Conservation (phyloP, 2,797 vertebrate genomes). For the Microchirus variegatus region DNA sequence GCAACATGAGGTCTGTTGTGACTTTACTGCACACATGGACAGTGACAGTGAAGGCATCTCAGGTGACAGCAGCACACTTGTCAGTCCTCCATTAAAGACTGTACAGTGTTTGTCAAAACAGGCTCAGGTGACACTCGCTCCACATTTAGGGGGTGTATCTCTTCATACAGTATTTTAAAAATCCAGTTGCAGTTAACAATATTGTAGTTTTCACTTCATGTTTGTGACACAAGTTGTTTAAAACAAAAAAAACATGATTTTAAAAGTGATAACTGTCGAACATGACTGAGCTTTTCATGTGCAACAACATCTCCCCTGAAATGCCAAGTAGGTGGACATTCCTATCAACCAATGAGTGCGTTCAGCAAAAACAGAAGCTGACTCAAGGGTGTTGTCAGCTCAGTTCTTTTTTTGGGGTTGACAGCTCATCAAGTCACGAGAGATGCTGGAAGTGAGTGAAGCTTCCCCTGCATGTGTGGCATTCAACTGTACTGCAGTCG, state of each 20-base stretch:
- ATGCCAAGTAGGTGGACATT: not conserved
- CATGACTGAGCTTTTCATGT: no score
- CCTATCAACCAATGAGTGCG: not conserved
- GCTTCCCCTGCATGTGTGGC: slow-evolving; percentile 8
- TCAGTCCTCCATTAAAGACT: slow-evolving; percentile 49
- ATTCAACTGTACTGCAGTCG: not conserved
- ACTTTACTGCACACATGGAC: slow-evolving; percentile 27
- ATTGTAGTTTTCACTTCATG: not conserved
- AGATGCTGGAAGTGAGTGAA: slow-evolving; percentile 11
- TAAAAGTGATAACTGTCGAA: no score
- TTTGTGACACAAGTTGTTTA: no score
- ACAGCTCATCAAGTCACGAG: slow-evolving; percentile 14
- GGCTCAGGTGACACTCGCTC: slow-evolving; percentile 61
- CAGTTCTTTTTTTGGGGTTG: slow-evolving; percentile 27
- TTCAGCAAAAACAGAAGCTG: slow-evolving; percentile 37
- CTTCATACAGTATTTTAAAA: not conserved
- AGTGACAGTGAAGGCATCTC: slow-evolving; percentile 41
- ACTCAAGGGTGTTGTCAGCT: slow-evolving; percentile 23
- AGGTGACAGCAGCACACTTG: slow-evolving; percentile 47
- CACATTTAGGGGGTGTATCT: not conserved
- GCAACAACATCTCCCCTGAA: not conserved
- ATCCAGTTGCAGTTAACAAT: no score
- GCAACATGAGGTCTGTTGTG: slow-evolving; percentile 6
- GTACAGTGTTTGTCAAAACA: slow-evolving; percentile 21
- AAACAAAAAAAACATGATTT: no score